phyloP scores from a whole-genome alignment of 2,113 vertebrate species.

The Odontesthes bonariensis region DNA sequence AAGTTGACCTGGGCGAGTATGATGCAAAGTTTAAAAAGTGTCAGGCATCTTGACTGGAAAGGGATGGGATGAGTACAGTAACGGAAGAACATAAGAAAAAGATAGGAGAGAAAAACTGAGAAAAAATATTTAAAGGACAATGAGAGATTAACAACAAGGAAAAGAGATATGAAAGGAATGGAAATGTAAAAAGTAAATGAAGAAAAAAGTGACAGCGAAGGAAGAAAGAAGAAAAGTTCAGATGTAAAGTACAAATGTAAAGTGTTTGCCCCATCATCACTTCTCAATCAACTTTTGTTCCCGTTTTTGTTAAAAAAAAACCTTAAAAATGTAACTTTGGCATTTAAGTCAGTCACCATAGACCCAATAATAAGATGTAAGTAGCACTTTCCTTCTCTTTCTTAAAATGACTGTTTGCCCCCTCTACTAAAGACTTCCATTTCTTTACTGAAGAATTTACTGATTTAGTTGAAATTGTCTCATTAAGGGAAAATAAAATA shows the following conservation, averaged over 20 bases:
- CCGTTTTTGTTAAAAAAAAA: too few species aligned
- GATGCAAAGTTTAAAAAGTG: neutral
- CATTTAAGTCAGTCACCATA: neutral
- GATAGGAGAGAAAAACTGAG: too few species aligned
- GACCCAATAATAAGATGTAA: neutral
- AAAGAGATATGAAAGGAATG: neutral
- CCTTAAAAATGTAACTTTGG: conserved; percentile 13
- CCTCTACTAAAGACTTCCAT: neutral
- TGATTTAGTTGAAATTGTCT: too few species aligned
- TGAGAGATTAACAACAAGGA: too few species aligned
- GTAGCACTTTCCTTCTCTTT: conserved; percentile 19
- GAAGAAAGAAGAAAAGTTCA: conserved; percentile 1
- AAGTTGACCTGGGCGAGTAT: conserved; percentile 10
- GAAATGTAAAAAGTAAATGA: neutral
- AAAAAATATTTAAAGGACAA: too few species aligned
- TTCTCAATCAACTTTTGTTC: neutral
- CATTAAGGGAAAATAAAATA: conserved; percentile 31
- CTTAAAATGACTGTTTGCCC: neutral
- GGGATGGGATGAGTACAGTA: neutral
- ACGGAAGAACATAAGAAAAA: too few species aligned
- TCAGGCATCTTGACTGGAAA: neutral
- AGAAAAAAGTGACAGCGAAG: neutral
- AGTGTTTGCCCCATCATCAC: neutral
- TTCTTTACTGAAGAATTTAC: neutral
- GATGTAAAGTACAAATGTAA: conserved; percentile 2